Percentiles rank a stretch among this genome's conserved stretches.
Evolutionary conservation across 2,113 vertebrate species (phyloP).

Genomic region (Rynchops niger): DNA sequence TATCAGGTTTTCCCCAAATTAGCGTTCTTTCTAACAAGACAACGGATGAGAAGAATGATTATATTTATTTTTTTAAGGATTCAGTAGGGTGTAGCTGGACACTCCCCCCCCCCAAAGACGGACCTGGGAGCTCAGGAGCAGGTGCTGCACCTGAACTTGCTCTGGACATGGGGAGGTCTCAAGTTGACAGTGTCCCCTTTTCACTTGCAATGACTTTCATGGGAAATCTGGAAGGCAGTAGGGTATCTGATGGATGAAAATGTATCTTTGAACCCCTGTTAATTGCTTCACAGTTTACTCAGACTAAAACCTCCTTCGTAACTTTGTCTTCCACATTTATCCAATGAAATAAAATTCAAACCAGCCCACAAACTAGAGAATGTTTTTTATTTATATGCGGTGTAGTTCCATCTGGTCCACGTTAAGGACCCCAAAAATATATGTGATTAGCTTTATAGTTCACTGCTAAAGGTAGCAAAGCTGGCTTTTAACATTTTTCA

Average conservation of each 20-base stretch:
- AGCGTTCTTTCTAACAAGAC: neutral
- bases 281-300: constrained; percentile 41
- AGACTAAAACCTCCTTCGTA: constrained; percentile 28
- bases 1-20: neutral
- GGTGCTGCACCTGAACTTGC: neutral
- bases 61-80: neutral
- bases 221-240: neutral
- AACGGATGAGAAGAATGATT: neutral
- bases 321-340: constrained; percentile 39
- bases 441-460: constrained; percentile 52
- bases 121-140: neutral
- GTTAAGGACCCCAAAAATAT: constrained; percentile 52
- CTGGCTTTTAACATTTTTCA: constrained; percentile 53
- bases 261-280: constrained; percentile 11
- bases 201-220: neutral
- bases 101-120: too few relatives aligned
- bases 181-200: neutral
- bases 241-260: constrained; percentile 2
- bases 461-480: constrained; percentile 54
- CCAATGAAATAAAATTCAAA: constrained; percentile 63
- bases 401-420: constrained; percentile 46
- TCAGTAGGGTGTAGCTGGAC: neutral
- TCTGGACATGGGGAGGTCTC: neutral
- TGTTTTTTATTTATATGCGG: constrained; percentile 56
- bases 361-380: constrained; percentile 32